Conservation (phyloP, 2,797 vertebrate genomes). For the Cirrhinus mrigala region DNA sequence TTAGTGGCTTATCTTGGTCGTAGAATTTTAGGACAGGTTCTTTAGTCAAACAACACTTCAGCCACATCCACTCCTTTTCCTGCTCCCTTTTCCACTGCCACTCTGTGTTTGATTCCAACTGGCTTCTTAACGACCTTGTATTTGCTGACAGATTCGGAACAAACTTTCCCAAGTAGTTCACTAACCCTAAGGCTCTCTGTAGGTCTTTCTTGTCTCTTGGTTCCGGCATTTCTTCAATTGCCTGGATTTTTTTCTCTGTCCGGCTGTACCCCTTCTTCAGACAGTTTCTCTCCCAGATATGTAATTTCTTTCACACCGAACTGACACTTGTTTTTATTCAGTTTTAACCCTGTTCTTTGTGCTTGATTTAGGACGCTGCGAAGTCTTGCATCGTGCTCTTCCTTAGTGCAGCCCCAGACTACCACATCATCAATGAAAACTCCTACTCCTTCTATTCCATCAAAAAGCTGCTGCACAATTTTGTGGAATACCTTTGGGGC, state of each 20-base stretch:
- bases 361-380: not conserved
- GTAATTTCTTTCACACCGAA: constrained; percentile 9
- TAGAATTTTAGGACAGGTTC: constrained; percentile 25
- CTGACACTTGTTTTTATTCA: constrained; percentile 37
- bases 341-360: constrained; percentile 15
- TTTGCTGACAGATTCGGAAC: constrained; percentile 36
- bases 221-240: too few species aligned
- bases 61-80: not conserved
- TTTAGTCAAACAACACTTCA: constrained; percentile 14
- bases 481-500: constrained; percentile 17
- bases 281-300: constrained; percentile 22
- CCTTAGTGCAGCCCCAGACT: constrained; percentile 5
- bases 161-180: constrained; percentile 45
- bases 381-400: constrained; percentile 25
- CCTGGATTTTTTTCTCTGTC: constrained; percentile 15
- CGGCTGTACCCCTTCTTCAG: not conserved
- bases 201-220: too few species aligned
- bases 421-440: constrained; percentile 36
- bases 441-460: not conserved
- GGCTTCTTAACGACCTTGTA: constrained; percentile 12
- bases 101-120: not conserved
- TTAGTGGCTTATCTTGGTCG: not conserved
- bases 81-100: constrained; percentile 7
- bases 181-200: constrained; percentile 24
- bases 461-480: not conserved